These are phyloP conservation scores for Otolemur crassicaudatus DNA, from an alignment of 2,797 vertebrate species.

Conservation along the genomic window DNA sequence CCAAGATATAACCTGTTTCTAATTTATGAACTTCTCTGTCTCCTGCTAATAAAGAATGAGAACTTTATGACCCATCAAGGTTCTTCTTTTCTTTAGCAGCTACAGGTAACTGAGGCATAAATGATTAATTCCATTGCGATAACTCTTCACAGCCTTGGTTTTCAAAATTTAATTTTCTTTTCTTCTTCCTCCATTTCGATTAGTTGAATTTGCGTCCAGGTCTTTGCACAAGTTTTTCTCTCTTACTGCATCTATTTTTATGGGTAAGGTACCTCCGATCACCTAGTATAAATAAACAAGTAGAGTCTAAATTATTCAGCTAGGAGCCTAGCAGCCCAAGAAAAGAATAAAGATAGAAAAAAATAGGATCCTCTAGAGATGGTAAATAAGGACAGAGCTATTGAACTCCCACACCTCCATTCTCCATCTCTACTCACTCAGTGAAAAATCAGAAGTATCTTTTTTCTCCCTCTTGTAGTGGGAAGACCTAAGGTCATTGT, in stretches of 20 bases:
- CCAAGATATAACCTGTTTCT: background rate
- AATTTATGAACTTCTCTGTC: background rate
- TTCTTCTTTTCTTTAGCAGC: background rate
- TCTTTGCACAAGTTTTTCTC: background rate
- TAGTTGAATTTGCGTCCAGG: background rate
- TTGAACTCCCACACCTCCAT: background rate
- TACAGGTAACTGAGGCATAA: background rate
- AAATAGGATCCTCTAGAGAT: background rate
- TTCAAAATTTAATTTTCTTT: background rate
- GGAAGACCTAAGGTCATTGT: background rate
- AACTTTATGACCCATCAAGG: background rate
- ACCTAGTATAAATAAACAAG: constrained; percentile 25
- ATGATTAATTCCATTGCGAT: background rate
- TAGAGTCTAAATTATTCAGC: constrained; percentile 54
- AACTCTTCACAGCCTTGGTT: background rate
- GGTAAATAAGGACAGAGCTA: background rate
- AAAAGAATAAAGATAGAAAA: constrained; percentile 1
- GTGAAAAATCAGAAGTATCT: background rate
- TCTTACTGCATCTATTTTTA: background rate
- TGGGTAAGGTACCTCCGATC: background rate
- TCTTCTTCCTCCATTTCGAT: background rate
- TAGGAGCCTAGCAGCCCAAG: background rate
- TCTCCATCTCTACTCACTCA: background rate
- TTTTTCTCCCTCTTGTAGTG: background rate
- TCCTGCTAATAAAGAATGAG: background rate